These are phyloP conservation scores for Polyploca ridens DNA, from an alignment of 2,888 invertebrate genomes.

Conservation along the genomic window DNA sequence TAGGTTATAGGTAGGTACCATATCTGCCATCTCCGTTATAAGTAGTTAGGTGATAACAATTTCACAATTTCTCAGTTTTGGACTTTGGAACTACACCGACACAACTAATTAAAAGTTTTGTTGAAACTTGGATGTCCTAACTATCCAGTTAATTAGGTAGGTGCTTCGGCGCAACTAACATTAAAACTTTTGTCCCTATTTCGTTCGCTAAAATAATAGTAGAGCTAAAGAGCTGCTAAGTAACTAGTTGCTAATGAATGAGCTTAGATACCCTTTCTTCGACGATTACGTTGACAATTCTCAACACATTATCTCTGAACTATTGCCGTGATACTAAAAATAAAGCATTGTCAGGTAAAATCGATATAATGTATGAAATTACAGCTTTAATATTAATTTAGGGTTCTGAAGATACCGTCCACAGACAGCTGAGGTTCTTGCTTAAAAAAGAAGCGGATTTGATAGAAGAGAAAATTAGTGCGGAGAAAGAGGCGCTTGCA, in stretches of 20 bases:
- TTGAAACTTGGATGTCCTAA: neutral
- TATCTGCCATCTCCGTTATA: no score
- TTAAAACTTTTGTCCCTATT: neutral
- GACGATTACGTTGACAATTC: neutral
- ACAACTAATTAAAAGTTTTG: neutral
- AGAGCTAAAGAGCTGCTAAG: neutral
- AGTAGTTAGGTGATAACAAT: no score
- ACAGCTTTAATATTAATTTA: slow-evolving; percentile 26
- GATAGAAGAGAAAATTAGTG: slow-evolving; percentile 50
- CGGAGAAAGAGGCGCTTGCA: slow-evolving; percentile 39
- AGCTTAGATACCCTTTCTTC: neutral
- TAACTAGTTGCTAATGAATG: neutral
- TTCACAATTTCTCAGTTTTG: neutral
- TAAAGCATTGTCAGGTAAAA: no score
- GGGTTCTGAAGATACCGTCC: slow-evolving; percentile 80
- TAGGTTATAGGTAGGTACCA: no score
- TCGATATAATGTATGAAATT: neutral
- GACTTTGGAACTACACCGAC: neutral
- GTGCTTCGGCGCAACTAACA: neutral
- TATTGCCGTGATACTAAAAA: neutral
- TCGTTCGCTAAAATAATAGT: neutral
- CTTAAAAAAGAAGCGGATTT: slow-evolving; percentile 60
- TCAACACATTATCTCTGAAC: no score
- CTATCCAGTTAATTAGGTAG: neutral
- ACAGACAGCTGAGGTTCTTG: slow-evolving; percentile 70